Base-by-base conservation (phyloP, 1,140 invertebrate genomes). In the Drosophila ironensis region DNA sequence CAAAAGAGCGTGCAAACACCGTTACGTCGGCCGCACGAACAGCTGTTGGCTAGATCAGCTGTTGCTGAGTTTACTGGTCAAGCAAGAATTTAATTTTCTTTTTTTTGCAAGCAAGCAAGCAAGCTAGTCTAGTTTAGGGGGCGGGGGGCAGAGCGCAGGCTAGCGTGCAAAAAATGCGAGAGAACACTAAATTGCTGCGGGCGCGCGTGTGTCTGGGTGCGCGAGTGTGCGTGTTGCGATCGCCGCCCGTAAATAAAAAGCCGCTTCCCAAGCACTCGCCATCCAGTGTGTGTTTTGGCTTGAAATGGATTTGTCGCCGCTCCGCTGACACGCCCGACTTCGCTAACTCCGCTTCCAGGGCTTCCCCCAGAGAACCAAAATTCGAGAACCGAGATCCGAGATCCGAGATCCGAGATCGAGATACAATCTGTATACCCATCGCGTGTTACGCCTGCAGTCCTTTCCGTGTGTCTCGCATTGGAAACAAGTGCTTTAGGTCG, bases 241-340 rank as follows among this genome's bases (percentile, higher is more conserved):
- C 51, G 57, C 17, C 33, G 51, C 41, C 46, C 42, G 45, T 53
- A 72, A 59, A 81, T 82, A 81, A 72, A 77, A 81, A 75, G 76
- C 54, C 72, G 60, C 38, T 25, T 47, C 38, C 25, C 41, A 38
- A 48, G 37, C 46, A 35, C 51, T 35, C 47, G 27, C 16, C 16
- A 66, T 67, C 38, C 76, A 81, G 76, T n/a, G n/a, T n/a, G n/a
- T n/a, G n/a, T n/a, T n/a, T n/a, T n/a, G n/a, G n/a, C n/a, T n/a
- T n/a, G 54, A 74, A 70, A 56, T 53, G 33, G 54, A 57, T 45
- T 56, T 45, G 71, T 67, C 76, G 76, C 48, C 37, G 37, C 37
- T 57, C 24, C 56, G 24, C 12, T n/a, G 16, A 24, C 37, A 42
- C 27, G 19, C 24, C 9, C 4, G 22, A n/a, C n/a, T n/a, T 20